Evolutionary conservation across 2,797 vertebrate species (phyloP).

Genomic region (Myotis myotis): DNA sequence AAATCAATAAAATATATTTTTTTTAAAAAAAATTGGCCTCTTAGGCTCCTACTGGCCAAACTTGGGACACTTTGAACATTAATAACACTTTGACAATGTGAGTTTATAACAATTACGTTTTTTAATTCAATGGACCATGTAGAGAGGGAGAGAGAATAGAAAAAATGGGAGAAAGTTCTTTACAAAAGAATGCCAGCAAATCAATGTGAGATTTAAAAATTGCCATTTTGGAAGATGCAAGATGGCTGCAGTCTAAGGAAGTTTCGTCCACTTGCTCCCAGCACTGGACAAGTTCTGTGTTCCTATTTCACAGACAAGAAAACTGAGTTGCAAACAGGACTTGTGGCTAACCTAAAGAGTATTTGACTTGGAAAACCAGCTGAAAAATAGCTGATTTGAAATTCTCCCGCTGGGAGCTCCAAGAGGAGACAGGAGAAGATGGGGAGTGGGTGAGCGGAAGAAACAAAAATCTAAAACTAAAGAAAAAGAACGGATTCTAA

Average conservation of each 20-base stretch:
- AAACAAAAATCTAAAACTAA: neutral
- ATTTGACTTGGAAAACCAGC: neutral
- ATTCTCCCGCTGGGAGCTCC: neutral
- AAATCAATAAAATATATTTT: too few species aligned
- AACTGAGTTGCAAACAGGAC: too few species aligned
- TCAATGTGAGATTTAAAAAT: slow-evolving; percentile 8
- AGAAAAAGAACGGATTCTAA: neutral
- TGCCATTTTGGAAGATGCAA: neutral
- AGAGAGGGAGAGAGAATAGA: neutral
- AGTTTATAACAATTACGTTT: neutral
- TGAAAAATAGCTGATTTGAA: neutral
- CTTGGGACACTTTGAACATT: neutral
- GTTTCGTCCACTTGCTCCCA: neutral
- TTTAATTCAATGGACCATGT: neutral
- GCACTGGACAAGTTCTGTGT: neutral
- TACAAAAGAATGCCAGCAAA: neutral
- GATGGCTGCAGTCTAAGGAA: neutral
- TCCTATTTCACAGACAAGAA: too few species aligned
- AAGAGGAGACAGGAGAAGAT: neutral
- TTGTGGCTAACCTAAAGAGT: neutral
- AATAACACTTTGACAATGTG: neutral
- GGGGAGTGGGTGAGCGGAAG: neutral
- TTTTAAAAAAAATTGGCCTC: neutral
- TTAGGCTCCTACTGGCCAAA: neutral
- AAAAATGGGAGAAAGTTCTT: neutral